Percentiles rank a stretch among this genome's conserved stretches.
Conservation (phyloP, 92 coral and sea anemone genomes). For the Porites cylindrica region DNA sequence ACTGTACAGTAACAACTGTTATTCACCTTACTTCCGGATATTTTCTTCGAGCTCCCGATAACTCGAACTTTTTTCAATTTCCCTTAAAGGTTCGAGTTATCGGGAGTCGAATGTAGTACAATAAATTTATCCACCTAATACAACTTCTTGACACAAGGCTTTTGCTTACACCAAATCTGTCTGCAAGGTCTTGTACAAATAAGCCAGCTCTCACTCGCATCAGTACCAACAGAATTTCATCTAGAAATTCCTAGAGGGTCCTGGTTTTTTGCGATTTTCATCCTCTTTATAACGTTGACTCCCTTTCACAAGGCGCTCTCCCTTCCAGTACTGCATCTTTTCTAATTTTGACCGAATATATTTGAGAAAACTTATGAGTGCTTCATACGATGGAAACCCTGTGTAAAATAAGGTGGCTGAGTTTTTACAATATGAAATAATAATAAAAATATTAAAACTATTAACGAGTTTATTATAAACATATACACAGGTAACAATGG, state of each 20-base stretch:
- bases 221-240: constrained; percentile 12
- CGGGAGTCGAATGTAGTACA: not conserved
- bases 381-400: constrained; percentile 43
- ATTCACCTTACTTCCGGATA: too few species aligned
- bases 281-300: too few species aligned
- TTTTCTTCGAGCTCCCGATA: too few species aligned
- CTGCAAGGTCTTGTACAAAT: not conserved
- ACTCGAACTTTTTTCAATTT: too few species aligned
- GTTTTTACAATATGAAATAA: not conserved
- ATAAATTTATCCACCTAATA: not conserved
- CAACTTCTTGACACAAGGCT: constrained; percentile 21
- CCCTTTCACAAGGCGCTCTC: too few species aligned
- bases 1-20: too few species aligned
- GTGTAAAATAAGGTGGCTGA: constrained; percentile 43
- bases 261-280: constrained; percentile 26
- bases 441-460: too few species aligned
- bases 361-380: not conserved
- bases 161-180: too few species aligned
- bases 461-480: too few species aligned
- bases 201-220: constrained; percentile 28
- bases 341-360: constrained; percentile 42
- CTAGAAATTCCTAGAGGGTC: constrained; percentile 21
- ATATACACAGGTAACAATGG: too few species aligned
- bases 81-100: too few species aligned
- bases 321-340: constrained; percentile 52